These are phyloP conservation scores for Chrysemys picta DNA, from an alignment of 2,113 vertebrate species.

Conservation along the genomic window DNA sequence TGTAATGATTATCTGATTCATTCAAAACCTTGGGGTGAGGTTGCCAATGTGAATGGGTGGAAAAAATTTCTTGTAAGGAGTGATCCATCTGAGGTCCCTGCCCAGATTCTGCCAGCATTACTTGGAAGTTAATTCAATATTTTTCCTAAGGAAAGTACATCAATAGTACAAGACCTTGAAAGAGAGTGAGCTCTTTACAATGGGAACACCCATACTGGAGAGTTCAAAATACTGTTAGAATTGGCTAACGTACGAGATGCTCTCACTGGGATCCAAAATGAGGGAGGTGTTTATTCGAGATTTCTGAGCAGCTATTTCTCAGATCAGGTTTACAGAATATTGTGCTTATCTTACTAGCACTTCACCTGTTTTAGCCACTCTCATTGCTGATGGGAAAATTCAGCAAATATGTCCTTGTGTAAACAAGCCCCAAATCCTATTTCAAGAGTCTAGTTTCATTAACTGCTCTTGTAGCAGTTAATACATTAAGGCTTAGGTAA, in stretches of 20 bases:
- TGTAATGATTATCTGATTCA: background rate
- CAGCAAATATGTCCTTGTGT: background rate
- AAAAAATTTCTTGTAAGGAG: background rate
- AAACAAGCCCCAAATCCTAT: background rate
- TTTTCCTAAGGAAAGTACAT: background rate
- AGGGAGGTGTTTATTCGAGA: accelerated
- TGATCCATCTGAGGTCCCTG: background rate
- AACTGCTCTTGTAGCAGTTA: background rate
- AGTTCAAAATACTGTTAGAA: background rate
- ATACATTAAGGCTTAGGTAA: background rate
- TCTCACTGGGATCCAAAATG: background rate
- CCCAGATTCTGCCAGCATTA: background rate
- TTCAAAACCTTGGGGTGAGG: background rate
- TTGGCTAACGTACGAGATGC: accelerated
- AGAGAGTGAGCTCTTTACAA: background rate
- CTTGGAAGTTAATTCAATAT: background rate
- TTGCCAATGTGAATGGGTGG: background rate
- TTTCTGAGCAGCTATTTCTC: background rate
- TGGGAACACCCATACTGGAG: accelerated
- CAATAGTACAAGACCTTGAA: background rate
- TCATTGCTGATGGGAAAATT: background rate
- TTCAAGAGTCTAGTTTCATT: background rate
- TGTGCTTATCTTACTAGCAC: background rate
- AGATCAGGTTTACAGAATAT: background rate
- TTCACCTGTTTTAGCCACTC: background rate